Evolutionary conservation across 2,113 vertebrate species (phyloP).

Genomic region (Eudorcas thomsonii): DNA sequence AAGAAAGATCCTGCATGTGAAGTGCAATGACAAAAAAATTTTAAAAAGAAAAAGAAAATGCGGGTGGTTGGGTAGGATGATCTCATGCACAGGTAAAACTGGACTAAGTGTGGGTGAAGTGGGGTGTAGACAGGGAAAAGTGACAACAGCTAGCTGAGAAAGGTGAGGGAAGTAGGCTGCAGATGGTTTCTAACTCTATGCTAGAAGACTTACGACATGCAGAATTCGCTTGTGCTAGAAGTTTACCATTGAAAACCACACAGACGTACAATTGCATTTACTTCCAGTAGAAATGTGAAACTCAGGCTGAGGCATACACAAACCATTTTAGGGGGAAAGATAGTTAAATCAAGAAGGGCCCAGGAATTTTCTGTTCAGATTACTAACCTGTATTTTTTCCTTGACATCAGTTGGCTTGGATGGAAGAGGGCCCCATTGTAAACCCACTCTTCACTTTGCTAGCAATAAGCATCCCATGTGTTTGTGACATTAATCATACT

Average conservation of each 20-base stretch:
- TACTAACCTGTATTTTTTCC: conserved; percentile 1
- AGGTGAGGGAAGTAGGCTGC: not conserved
- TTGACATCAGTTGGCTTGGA: not conserved
- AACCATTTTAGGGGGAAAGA: not conserved
- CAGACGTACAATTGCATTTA: not conserved
- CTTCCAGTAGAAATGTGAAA: conserved; percentile 33
- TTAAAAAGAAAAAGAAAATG: not conserved
- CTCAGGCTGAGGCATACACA: not conserved
- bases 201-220: not conserved
- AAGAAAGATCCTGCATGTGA: not conserved
- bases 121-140: not conserved
- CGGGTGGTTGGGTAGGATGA: not conserved
- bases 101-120: not conserved
- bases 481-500: not conserved
- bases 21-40: not conserved
- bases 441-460: not conserved
- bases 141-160: not conserved
- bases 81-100: not conserved
- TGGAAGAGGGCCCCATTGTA: not conserved
- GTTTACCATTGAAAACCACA: not conserved
- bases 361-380: not conserved
- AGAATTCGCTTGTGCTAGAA: not conserved
- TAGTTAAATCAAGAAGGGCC: not conserved
- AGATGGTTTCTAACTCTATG: not conserved
- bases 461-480: not conserved